phyloP scores from a whole-genome alignment of 2,888 invertebrate species.

The Polydrusus tereticollis region DNA sequence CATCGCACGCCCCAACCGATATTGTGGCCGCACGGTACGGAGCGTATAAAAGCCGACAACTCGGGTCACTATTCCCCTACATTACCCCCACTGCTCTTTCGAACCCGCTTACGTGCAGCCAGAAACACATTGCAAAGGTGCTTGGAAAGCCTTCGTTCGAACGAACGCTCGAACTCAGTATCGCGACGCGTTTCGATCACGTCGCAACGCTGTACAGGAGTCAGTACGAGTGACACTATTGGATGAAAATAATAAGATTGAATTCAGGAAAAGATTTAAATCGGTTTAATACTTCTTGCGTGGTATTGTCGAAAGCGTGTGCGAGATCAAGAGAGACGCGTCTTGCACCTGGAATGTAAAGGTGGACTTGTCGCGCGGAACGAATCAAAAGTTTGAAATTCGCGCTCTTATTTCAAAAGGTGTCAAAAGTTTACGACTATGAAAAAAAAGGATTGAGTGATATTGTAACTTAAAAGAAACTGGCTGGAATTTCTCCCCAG shows the following conservation, averaged over 20 bases:
- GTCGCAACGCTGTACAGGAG: constrained; percentile 23
- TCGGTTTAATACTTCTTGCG: constrained; percentile 16
- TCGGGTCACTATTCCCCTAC: constrained; percentile 71
- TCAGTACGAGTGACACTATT: constrained; percentile 27
- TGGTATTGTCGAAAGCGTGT: background rate
- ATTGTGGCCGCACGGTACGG: constrained; percentile 69
- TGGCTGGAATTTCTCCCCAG: background rate
- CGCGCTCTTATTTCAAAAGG: constrained; percentile 15
- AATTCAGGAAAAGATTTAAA: constrained; percentile 4
- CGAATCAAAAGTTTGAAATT: constrained; percentile 26
- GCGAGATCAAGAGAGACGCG: constrained; percentile 9
- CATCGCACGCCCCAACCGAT: constrained; percentile 68
- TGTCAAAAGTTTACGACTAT: constrained; percentile 6
- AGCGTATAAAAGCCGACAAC: constrained; percentile 66
- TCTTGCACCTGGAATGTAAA: background rate
- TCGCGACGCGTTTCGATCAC: constrained; percentile 28
- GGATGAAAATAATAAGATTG: constrained; percentile 29
- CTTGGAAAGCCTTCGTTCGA: constrained; percentile 34
- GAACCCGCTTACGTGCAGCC: constrained; percentile 68
- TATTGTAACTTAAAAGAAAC: no score
- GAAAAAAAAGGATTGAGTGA: background rate
- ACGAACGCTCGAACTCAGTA: constrained; percentile 35
- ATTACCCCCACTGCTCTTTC: constrained; percentile 64
- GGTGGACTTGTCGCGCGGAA: constrained; percentile 2
- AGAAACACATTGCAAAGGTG: constrained; percentile 39